Conservation (phyloP, 2,113 vertebrate species). For the Syrrhaptes paradoxus region DNA sequence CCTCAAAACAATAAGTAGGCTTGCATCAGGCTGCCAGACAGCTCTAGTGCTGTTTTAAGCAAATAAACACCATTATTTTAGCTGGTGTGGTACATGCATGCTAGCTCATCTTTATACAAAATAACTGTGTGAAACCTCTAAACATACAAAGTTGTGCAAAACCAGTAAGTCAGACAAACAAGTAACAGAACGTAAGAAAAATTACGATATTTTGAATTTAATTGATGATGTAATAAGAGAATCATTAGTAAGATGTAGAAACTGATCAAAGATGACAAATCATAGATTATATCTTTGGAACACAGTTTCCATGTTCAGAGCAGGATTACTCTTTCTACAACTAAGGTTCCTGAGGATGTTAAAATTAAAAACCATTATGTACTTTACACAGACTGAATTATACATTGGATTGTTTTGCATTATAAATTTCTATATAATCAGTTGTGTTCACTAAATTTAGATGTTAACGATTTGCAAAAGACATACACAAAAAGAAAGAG, state of each 20-base stretch:
- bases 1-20: neutral
- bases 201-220: neutral
- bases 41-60: neutral
- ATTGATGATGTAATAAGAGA: neutral
- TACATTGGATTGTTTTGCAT: neutral
- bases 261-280: neutral
- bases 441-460: neutral
- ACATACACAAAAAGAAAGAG: neutral
- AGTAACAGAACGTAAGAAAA: neutral
- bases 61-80: neutral
- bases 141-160: neutral
- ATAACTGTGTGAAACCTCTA: neutral
- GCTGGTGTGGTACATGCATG: neutral
- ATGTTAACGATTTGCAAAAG: neutral
- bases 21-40: neutral
- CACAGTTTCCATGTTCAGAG: neutral
- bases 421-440: neutral
- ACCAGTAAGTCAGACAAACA: neutral
- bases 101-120: fast-evolving
- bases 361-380: neutral
- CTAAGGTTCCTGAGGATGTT: neutral
- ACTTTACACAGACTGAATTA: neutral
- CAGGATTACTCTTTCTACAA: neutral
- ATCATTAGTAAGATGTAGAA: neutral
- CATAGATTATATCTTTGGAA: neutral